Evolutionary conservation across 64 coral and sea anemone genomes (phyloP), one percentile per base, ranked within the genome.

Genomic region (Porites lutea): DNA sequence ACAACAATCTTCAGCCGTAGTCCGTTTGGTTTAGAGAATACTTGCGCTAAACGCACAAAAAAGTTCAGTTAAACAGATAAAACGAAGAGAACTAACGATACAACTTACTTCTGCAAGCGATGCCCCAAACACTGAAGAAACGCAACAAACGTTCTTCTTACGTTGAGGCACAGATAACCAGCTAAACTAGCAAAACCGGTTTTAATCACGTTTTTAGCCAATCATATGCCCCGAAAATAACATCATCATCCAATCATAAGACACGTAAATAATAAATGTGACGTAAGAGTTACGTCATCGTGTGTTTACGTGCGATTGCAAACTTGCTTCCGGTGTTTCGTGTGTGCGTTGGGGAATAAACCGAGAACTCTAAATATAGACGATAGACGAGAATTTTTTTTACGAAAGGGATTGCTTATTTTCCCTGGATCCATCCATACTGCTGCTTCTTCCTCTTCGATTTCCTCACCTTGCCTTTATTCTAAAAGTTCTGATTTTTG

Each of bases 261-360:
- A 8, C 48, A 6, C 15, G 44, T 43, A 20, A 92, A 59, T 65
- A 16, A 70, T 71, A 49, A n/a, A 55, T 54, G 4, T 81, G 51
- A 96, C 80, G 87, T 96, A 90, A 74, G 19, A 5, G 52, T 52
- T 96, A 96, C 95, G 91, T 93, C 78, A 71, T 75, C 5, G 15
- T 1, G 47, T 65, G 48, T 90, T 78, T 90, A 58, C 59, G 74
- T 65, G 59, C 55, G 71, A 37, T 15, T 68, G 2, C 45, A 52
- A 8, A 9, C 6, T 67, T 22, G 8, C 61, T 3, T 51, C 7
- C 54, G 1, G 12, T 7, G 1, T 57, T 57, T 7, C 54, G 12
- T 37, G 27, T 37, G 48, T 6, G 3, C 18, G 13, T 16, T 13
- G 73, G 73, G 18, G 51, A 57, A 57, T 9, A 9, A 9, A 57